These are phyloP conservation scores for Melangyna quadrimaculata DNA, from an alignment of 2,888 invertebrate genomes.

Conservation along the genomic window DNA sequence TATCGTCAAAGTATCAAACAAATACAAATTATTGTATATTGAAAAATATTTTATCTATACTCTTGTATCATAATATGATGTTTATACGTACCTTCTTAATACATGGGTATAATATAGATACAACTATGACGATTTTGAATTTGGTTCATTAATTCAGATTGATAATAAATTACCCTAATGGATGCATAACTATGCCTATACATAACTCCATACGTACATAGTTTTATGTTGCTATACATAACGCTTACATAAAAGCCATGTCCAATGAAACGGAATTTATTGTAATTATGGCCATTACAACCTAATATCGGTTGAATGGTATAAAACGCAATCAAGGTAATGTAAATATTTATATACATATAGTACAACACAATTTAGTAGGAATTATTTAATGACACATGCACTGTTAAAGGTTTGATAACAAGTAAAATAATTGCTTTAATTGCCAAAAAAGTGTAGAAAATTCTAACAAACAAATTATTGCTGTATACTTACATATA, in stretches of 20 bases:
- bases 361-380: no score
- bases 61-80: not conserved
- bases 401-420: conserved; percentile 2
- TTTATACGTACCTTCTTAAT: not conserved
- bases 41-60: not conserved
- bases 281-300: conserved; percentile 51
- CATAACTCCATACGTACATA: not conserved
- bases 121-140: conserved; percentile 2
- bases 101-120: not conserved
- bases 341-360: conserved; percentile 22
- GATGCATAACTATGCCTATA: not conserved
- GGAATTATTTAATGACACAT: conserved; percentile 22
- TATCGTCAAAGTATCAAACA: not conserved
- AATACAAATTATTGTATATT: not conserved
- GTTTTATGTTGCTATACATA: not conserved
- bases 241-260: not conserved
- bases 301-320: conserved; percentile 10
- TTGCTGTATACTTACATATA: not conserved
- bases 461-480: not conserved
- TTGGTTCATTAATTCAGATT: conserved; percentile 44
- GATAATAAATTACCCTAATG: conserved; percentile 39
- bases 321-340: conserved; percentile 29
- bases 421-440: not conserved
- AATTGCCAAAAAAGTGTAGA: not conserved
- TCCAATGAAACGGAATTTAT: conserved; percentile 26